phyloP scores from a whole-genome alignment of 2,113 vertebrate species.

The Ageneiosus marmoratus region DNA sequence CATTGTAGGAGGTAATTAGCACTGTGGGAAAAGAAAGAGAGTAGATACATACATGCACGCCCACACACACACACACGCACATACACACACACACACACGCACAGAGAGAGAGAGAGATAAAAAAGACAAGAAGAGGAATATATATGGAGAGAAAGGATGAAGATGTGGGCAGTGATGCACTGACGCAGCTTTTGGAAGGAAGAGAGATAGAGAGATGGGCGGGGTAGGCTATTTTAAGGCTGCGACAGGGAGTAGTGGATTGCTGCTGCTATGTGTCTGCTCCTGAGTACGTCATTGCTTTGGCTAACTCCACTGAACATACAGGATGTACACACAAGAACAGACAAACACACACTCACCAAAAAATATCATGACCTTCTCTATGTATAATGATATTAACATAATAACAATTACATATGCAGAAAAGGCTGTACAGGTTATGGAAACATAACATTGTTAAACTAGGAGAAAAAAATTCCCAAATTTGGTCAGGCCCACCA shows the following conservation, averaged over 20 bases:
- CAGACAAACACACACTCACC: slow-evolving; percentile 7
- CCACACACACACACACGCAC: background rate
- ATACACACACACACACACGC: background rate
- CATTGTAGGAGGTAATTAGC: slow-evolving; percentile 46
- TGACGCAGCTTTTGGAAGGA: slow-evolving; percentile 49
- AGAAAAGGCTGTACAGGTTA: background rate
- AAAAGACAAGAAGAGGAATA: slow-evolving; percentile 19
- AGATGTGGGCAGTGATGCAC: slow-evolving; percentile 38
- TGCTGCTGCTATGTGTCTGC: slow-evolving; percentile 37
- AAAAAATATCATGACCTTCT: background rate
- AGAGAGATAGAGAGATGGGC: slow-evolving; percentile 24
- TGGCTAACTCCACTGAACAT: slow-evolving; percentile 28
- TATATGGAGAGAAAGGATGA: slow-evolving; percentile 36
- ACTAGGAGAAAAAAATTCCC: no score
- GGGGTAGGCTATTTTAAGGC: slow-evolving; percentile 42
- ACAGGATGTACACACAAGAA: slow-evolving; percentile 15
- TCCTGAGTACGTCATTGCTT: slow-evolving; percentile 43
- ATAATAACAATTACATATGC: background rate
- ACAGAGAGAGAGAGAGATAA: background rate
- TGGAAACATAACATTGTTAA: background rate
- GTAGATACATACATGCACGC: background rate
- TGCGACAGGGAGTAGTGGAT: slow-evolving; percentile 43
- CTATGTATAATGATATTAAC: background rate
- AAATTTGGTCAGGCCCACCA: background rate
- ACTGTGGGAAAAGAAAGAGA: slow-evolving; percentile 33